Conservation (phyloP, 2,888 invertebrate species). For the Hyppa rectilinea region DNA sequence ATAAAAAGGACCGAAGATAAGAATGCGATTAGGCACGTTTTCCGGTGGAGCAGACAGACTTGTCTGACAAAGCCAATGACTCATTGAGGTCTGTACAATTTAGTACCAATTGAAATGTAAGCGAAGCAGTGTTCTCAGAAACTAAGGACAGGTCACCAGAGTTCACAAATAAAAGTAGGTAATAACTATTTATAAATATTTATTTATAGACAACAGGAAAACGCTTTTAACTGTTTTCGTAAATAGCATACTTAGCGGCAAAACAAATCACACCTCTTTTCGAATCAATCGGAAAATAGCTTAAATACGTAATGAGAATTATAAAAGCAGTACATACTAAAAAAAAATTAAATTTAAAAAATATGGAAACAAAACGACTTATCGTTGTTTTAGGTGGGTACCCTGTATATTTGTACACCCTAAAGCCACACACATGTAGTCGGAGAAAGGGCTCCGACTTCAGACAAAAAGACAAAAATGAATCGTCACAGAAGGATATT, state of each 20-base stretch:
- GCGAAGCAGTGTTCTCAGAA: constrained; percentile 19
- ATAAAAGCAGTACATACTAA: constrained; percentile 8
- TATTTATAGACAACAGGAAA: constrained; percentile 2
- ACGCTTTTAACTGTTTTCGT: neutral
- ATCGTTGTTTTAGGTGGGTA: no score
- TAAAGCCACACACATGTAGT: no score
- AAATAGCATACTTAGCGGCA: no score
- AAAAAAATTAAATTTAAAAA: no score
- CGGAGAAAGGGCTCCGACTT: no score
- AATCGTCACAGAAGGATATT: no score
- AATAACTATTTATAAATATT: neutral
- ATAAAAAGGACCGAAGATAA: constrained; percentile 4
- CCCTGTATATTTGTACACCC: no score
- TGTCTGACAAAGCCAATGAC: constrained; percentile 35
- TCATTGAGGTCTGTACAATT: constrained; percentile 28
- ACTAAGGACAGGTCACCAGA: constrained; percentile 32
- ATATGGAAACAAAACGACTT: no score
- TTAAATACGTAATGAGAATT: constrained; percentile 2
- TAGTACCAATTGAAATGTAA: neutral
- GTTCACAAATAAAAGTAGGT: constrained; percentile 4
- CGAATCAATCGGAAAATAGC: constrained; percentile 2
- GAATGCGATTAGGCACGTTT: constrained; percentile 28
- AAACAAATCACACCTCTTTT: neutral
- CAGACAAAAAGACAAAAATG: no score
- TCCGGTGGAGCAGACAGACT: constrained; percentile 8